Base-by-base conservation (phyloP, 2,888 invertebrate genomes). In the Andrena hattorfiana region DNA sequence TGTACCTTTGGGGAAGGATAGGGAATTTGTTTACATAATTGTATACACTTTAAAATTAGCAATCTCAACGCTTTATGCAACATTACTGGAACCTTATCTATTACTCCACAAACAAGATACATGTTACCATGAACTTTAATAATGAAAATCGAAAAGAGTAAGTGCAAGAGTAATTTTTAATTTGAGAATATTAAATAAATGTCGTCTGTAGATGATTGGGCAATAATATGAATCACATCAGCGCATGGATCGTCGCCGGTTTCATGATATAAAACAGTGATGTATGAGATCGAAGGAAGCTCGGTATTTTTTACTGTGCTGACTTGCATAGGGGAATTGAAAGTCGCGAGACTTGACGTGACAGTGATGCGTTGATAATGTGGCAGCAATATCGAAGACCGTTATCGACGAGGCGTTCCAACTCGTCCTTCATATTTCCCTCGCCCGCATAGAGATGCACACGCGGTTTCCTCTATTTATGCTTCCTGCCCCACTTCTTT, bases 361-460 rank as follows among this genome's bases (percentile, higher is more conserved):
- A 26, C 62, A 30, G n/a, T 13, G 67, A 78, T 63, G 49, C 62
- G 77, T 63, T 72, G 71, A 30, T 81, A 77, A 80, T 67, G 63
- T 28, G 48, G 54, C 71, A 56, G 35, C 60, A 32, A 77, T 62
- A 67, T 35, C 51, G 35, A 42, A 67, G 66, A 66, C 20, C 30
- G 64, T 28, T 77, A 81, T 78, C 81, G 72, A 81, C 68, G 63
- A 73, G 28, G 35, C 62, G 49, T 49, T 28, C 48, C 68, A 60
- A 48, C 63, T 48, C 49, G 26, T 49, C 56, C 23, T 62, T 63
- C 54, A 54, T 54, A 30, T 49, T 42, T 35, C n/a, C 35, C 26
- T 30, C 59, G 28, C 7, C 35, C 28, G 42, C 32, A 30, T 54
- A 35, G 20, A 30, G 54, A 72, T 54, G 51, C 62, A 16, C 69